Evolutionary conservation across 1,140 invertebrate species (phyloP), one percentile per base, ranked within the genome.

Genomic region (Elysia chlorotica): DNA sequence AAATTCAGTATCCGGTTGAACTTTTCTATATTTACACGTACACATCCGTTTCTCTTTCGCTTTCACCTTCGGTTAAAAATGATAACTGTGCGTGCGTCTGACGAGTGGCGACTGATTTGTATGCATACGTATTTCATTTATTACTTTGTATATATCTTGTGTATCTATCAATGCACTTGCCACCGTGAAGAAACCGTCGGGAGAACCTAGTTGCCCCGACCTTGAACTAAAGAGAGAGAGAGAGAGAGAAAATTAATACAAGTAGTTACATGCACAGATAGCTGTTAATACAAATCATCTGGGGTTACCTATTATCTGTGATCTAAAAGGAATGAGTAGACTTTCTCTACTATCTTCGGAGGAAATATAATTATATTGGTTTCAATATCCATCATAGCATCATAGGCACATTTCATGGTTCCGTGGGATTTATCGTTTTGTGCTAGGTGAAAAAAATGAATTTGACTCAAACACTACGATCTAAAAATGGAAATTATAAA

Each of bases 1-100:
- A 74, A 65, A 71, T 54, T 41, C 62, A 28, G 63, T 61, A 71
- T 76, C 71, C 75, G 73, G 66, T 48, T 65, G 41, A 73, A 73
- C 75, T 76, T 71, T 70, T 62, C 68, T 56, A 69, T 30, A 57
- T 36, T 71, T 71, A 77, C 78, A 79, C 78, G 76, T 79, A 74
- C 38, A 75, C 78, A 75, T 79, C 78, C 78, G 65, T 57, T 31
- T 61, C n/a, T 62, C 21, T 63, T 35, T 63, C 25, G 10, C 31
- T 31, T 14, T 4, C 23, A 14, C 33, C 17, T 31, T 21, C 10
- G 28, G 17, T 14, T 63, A 4, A 10, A 31, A 35, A 17, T 30
- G 14, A 17, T 31, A 31, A 3, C 25, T 14, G 33, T 59, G 6
- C 56, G 56, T 10, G 6, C 17, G 56, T 59, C 6, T 25, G 56